Conservation (phyloP, 1,140 invertebrate species). For the Galleria mellonella region DNA sequence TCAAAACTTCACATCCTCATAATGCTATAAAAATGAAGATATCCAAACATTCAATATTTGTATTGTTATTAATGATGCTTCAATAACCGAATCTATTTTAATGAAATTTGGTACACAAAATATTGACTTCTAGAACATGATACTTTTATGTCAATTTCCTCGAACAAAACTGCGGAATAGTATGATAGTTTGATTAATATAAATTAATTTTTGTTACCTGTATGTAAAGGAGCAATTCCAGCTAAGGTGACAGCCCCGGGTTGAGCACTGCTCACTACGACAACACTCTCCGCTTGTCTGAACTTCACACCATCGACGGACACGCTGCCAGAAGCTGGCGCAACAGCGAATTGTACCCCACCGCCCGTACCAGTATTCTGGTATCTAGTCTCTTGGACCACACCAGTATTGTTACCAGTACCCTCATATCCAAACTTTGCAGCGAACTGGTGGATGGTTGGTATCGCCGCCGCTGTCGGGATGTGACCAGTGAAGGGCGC, state of each 20-base stretch:
- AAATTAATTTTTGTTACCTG: slow-evolving; percentile 29
- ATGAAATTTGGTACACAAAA: too few relatives aligned
- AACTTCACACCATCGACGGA: slow-evolving; percentile 69
- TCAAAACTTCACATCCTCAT: too few relatives aligned
- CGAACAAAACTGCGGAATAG: too few relatives aligned
- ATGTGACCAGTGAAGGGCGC: slow-evolving; percentile 58
- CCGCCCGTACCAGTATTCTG: slow-evolving; percentile 22
- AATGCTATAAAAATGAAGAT: too few relatives aligned
- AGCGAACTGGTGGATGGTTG: slow-evolving; percentile 61
- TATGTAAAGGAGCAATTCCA: slow-evolving; percentile 48
- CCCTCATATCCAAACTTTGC: slow-evolving; percentile 63
- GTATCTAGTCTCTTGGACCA: slow-evolving; percentile 52
- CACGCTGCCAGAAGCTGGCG: slow-evolving; percentile 37
- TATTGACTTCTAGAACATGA: too few relatives aligned
- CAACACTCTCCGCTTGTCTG: slow-evolving; percentile 62
- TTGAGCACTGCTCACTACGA: slow-evolving; percentile 59
- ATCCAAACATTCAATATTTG: too few relatives aligned
- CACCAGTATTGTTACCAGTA: slow-evolving; percentile 20
- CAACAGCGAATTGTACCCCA: slow-evolving; percentile 43
- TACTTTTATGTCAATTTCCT: too few relatives aligned
- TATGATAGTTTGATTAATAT: too few relatives aligned
- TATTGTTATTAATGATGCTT: too few relatives aligned
- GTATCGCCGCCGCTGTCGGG: slow-evolving; percentile 44
- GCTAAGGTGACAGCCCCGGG: slow-evolving; percentile 51
- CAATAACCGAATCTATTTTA: too few relatives aligned